Evolutionary conservation across 2,888 invertebrate genomes (phyloP), one percentile per base, ranked within the genome.

Genomic region (Pterobdella sp.): DNA sequence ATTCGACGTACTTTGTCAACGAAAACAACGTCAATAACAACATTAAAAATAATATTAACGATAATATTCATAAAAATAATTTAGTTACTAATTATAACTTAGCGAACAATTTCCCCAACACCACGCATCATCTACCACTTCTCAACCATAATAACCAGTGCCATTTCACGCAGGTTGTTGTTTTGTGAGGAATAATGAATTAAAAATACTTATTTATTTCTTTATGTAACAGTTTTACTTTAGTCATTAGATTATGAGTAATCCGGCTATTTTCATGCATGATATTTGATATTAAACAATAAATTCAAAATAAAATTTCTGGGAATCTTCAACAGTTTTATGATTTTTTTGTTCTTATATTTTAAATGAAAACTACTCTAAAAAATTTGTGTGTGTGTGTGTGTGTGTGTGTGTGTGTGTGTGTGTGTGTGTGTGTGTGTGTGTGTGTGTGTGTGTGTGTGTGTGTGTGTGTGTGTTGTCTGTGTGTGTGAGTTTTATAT

Each of bases 21-120:
- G 18, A 52, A 42, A 69, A 52, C 35, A 10, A 10, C 72, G 34
- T 14, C 72, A 63, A 34, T 36, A 70, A 52, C 29, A 70, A 56
- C 60, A 56, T 26, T n/a, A 56, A 56, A 22, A 42, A 18, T 42
- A 7, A 42, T 18, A 42, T 18, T 42, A 42, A 42, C 42, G 18
- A 42, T 18, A 42, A 7, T 14, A 7, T 42, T 42, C 18, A 42
- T 18, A 56, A 18, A 22, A 56, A 56, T 26, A 56, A 56, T 26
- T 26, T 26, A 22, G n/a, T 7, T 18, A 56, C 60, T 26, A 56
- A 22, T 22, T 56, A 56, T 26, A 56, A 56, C 60, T n/a, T 56
- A n/a, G 60, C 60, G 4, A 56, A 56, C 60, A 22, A 56, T 26
- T 56, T 56, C 26, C 60, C 60, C 60, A 56, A n/a, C 60, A 56